Evolutionary conservation across 2,797 vertebrate genomes (phyloP), one percentile per base, ranked within the genome.

Genomic region (Acridotheres tristis): DNA sequence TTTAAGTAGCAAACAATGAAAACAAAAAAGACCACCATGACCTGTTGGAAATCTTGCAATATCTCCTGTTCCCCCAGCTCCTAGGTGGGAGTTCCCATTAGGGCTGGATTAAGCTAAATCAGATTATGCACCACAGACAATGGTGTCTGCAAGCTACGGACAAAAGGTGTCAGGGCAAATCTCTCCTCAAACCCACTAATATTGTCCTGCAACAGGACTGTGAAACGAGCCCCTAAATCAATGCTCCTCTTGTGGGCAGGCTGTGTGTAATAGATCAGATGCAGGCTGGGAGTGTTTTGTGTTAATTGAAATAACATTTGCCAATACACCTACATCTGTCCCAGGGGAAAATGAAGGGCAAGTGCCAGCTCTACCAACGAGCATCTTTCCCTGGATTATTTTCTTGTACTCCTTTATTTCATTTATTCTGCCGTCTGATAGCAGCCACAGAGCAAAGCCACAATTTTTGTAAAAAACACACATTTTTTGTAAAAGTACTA

Each of bases 61-160:
- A 78, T 40, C 68, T 82, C 71, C 80, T 82, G 42, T 87, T 93
- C 29, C 59, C 50, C 38, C 34, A 84, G 81, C 40, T 93, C 89
- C 87, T 86, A 78, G 71, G 76, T 84, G 85, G 91, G 76, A 86
- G 82, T 87, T 92, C 88, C 93, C 71, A 69, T 91, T 83, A 89
- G 79, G 51, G 36, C 40, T 89, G 85, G 87, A 95, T 95, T 96
- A 96, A 45, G 85, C 87, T 91, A 88, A 95, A 96, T 93, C 85
- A 96, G 91, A 94, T 96, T 93, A 94, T 83, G 78, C 69, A 38
- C 66, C 61, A 47, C 36, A 32, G 73, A 92, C 91, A 95, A 95
- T 91, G 69, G 58, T 32, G 85, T 81, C 79, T 84, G 67, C 51
- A 85, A 90, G 32, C 42, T 50, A 42, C 0, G 2, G 69, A 93